A percentile compares a stretch with the other conserved stretches of the same genome.
These are phyloP conservation scores for Daubentonia madagascariensis DNA, from an alignment of 2,113 vertebrate genomes.

Conservation along the genomic window DNA sequence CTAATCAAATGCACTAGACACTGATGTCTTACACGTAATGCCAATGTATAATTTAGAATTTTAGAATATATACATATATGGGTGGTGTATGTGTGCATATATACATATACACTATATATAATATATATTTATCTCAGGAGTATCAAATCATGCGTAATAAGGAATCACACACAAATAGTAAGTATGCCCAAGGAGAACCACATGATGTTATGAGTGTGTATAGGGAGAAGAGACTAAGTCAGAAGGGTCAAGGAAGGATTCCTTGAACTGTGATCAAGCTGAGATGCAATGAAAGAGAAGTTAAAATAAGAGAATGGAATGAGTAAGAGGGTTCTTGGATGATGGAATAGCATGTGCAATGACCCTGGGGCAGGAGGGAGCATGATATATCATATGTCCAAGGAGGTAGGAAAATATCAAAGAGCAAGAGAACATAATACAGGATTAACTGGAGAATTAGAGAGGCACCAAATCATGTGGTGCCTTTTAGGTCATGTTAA, in stretches of 20 bases:
- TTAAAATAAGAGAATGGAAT: background rate
- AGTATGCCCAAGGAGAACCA: background rate
- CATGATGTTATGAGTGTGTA: background rate
- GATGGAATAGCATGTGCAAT: background rate
- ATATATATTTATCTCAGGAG: background rate
- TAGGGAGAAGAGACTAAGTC: background rate
- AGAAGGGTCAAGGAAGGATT: background rate
- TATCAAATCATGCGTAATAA: background rate
- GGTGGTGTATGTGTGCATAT: background rate
- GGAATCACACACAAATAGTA: slow-evolving; percentile 14
- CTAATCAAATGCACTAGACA: background rate
- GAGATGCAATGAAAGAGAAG: background rate
- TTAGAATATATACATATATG: background rate
- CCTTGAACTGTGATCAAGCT: background rate
- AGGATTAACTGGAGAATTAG: background rate
- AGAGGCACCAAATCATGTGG: background rate
- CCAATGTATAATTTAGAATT: slow-evolving; percentile 4
- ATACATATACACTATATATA: too few species aligned
- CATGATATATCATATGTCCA: background rate
- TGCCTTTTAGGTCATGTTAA: background rate
- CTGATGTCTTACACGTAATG: background rate
- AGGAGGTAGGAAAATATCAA: background rate
- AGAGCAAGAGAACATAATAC: background rate
- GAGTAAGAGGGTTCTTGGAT: background rate
- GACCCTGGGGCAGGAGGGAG: background rate